Evolutionary conservation across 2,113 vertebrate genomes (phyloP).

Genomic region (Anarrhichthys ocellatus): DNA sequence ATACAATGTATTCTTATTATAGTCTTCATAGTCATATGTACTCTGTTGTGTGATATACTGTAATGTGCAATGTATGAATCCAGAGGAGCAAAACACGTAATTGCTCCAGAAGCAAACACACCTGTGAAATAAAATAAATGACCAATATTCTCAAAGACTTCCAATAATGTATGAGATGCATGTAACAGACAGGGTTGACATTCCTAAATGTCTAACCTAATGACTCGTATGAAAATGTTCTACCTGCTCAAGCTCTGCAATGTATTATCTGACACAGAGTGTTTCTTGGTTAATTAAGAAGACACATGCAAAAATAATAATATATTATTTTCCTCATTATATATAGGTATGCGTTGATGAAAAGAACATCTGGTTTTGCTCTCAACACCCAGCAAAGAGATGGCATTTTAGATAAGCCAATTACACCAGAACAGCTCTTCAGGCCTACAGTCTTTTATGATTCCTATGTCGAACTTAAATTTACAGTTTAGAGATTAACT

Average conservation of each 20-base stretch:
- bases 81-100: neutral
- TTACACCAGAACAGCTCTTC: constrained; percentile 2
- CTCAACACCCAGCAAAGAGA: constrained; percentile 32
- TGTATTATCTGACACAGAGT: neutral
- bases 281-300: constrained; percentile 11
- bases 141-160: neutral
- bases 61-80: constrained; percentile 6
- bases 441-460: constrained; percentile 5
- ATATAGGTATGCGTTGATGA: constrained; percentile 28
- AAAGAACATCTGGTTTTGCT: constrained; percentile 47
- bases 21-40: constrained; percentile 4
- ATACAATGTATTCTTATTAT: constrained; percentile 70
- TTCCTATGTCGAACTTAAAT: constrained; percentile 1
- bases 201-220: constrained; percentile 13
- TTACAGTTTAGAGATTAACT: constrained; percentile 20
- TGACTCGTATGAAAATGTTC: constrained; percentile 5
- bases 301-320: neutral
- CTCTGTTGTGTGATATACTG: neutral
- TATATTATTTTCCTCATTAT: constrained; percentile 23
- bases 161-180: neutral
- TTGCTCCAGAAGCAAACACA: neutral
- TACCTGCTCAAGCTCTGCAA: neutral
- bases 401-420: constrained; percentile 40
- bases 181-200: neutral
- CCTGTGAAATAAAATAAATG: neutral